Base-by-base conservation (phyloP, 2,888 invertebrate species). In the Mythimna vitellina region DNA sequence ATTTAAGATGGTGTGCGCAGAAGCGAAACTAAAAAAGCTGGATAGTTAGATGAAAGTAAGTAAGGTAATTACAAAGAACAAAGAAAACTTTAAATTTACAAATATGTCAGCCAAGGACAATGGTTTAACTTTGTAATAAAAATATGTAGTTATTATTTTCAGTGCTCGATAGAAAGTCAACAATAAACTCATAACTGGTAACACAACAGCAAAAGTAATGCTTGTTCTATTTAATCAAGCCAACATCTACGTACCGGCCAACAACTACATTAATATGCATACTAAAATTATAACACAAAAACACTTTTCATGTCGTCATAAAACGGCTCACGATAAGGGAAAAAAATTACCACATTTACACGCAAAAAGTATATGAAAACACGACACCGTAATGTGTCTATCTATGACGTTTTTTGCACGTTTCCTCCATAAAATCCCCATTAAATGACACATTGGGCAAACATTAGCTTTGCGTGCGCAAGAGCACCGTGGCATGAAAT, bases 361-460 rank as follows among this genome's bases (percentile, higher is more conserved):
- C 70, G 84, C 74, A 81, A 81, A 84, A 83, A 53, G 49, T 68
- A 62, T 20, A 38, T 57, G 70, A 75, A 73, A 78, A 83, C 69
- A 75, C 69, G 56, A 73, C 67, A 70, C 75, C 80, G 61, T 78
- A 76, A 82, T 72, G 76, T 78, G 77, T 72, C 58, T 80, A 84
- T 86, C 76, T 84, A 73, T 70, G 69, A 68, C 63, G 73, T 77
- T 83, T 85, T 86, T 86, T 85, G 77, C 78, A 76, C 81, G 78
- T 80, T 81, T 87, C 87, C 86, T 76, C 80, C 63, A 86, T 87
- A 86, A 86, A 86, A 85, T 81, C 61, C 46, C 69, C 78, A 82
- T 81, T 75, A 81, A 80, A 73, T 78, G 85, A 76, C 85, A 84
- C 73, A 71, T 73, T 83, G 75, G 67, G 73, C 70, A 76, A 72